Evolutionary conservation across 2,797 vertebrate species (phyloP).

Genomic region (Artibeus jamaicensis): DNA sequence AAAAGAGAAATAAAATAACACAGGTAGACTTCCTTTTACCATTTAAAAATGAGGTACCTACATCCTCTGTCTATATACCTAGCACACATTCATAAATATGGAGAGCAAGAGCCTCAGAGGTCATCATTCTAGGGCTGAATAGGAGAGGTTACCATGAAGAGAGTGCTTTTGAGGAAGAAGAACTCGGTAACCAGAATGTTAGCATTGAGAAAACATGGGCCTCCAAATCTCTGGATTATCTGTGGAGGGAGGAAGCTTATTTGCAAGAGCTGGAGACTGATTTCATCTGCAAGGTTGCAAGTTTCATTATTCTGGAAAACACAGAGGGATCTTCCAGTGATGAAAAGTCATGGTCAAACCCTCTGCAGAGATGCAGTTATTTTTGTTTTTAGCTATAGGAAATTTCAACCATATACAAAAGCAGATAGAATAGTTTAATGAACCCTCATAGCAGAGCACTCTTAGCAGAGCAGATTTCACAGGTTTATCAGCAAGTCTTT

Average conservation of each 20-base stretch:
- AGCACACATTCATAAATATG: background rate
- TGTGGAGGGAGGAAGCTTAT: background rate
- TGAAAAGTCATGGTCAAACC: background rate
- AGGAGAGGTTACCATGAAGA: background rate
- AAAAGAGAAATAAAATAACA: background rate
- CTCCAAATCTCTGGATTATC: background rate
- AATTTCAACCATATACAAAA: background rate
- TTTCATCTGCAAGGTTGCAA: background rate
- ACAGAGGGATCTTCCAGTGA: background rate
- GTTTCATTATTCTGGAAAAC: background rate
- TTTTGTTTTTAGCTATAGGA: background rate
- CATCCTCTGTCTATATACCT: background rate
- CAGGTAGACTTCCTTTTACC: background rate
- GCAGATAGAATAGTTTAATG: background rate
- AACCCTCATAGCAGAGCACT: too few species aligned
- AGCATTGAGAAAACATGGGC: background rate
- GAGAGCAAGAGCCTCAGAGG: background rate
- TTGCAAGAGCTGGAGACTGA: background rate
- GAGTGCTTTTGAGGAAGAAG: background rate
- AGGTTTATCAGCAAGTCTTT: too few species aligned
- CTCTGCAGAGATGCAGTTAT: background rate
- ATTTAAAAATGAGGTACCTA: background rate
- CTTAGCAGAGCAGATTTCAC: too few species aligned
- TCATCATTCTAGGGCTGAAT: background rate
- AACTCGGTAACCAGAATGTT: background rate